phyloP scores from a whole-genome alignment of 2,888 invertebrate genomes.

The Macrophya annulata region DNA sequence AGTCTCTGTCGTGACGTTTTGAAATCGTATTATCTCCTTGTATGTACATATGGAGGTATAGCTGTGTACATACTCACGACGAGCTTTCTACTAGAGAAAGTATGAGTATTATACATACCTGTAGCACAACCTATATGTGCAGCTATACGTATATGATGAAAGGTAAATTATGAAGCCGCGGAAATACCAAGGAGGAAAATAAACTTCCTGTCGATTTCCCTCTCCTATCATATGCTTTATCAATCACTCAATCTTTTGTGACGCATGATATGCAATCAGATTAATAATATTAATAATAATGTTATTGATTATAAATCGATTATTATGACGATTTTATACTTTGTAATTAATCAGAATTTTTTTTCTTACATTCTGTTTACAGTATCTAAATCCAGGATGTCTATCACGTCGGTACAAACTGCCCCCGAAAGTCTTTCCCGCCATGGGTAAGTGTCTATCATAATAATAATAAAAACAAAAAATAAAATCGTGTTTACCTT shows the following conservation, averaged over 20 bases:
- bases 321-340: not conserved
- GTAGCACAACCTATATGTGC: not conserved
- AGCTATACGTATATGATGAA: not conserved
- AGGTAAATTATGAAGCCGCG: conserved; percentile 11
- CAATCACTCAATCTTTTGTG: not conserved
- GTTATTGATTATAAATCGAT: not conserved
- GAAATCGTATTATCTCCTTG: not conserved
- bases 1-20: not conserved
- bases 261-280: not conserved
- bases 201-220: not conserved
- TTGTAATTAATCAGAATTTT: not conserved
- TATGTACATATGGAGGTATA: not conserved
- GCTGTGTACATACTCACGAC: not conserved
- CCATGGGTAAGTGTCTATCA: conserved; percentile 73
- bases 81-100: conserved; percentile 48
- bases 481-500: not conserved
- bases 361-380: conserved; percentile 64
- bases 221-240: not conserved
- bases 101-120: not conserved
- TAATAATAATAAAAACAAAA: no score
- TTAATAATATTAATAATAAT: not conserved
- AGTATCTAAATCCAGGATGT: conserved; percentile 72
- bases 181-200: not conserved
- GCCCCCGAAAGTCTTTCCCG: conserved; percentile 74
- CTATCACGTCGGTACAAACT: conserved; percentile 75